These are phyloP conservation scores for Drosophila algonquin DNA, from an alignment of 2,888 invertebrate genomes.

Conservation along the genomic window DNA sequence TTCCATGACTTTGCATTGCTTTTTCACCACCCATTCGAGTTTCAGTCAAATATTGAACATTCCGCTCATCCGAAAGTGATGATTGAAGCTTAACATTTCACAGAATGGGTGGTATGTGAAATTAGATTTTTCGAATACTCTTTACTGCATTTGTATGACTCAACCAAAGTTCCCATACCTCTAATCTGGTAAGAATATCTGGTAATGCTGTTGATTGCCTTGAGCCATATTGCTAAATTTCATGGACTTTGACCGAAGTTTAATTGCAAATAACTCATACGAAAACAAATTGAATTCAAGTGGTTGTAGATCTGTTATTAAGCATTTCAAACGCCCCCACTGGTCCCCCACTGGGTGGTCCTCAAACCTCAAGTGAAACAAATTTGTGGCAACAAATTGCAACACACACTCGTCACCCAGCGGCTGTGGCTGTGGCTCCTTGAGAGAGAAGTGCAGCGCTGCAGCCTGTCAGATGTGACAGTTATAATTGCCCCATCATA, in stretches of 20 bases:
- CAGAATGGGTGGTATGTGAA: no score
- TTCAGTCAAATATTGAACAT: no score
- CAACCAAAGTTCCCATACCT: no score
- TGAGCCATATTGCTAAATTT: background rate
- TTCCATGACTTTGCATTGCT: no score
- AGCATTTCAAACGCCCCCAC: conserved; percentile 1
- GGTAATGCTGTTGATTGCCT: background rate
- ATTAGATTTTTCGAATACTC: no score
- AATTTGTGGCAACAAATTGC: conserved; percentile 27
- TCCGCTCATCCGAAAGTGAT: no score
- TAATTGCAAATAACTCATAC: background rate
- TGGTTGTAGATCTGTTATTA: background rate
- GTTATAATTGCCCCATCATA: conserved; percentile 77
- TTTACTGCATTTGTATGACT: no score
- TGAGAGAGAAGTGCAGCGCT: conserved; percentile 1
- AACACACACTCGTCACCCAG: conserved; percentile 5
- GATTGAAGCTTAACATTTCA: no score
- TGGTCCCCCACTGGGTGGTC: conserved; percentile 39
- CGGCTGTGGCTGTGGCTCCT: conserved; percentile 8
- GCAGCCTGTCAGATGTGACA: conserved; percentile 70
- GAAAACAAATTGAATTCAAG: background rate
- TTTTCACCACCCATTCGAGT: no score
- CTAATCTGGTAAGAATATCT: no score
- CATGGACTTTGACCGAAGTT: background rate
- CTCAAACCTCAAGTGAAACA: conserved; percentile 13